phyloP scores from a whole-genome alignment of 2,113 vertebrate genomes.

The Trinectes maculatus region DNA sequence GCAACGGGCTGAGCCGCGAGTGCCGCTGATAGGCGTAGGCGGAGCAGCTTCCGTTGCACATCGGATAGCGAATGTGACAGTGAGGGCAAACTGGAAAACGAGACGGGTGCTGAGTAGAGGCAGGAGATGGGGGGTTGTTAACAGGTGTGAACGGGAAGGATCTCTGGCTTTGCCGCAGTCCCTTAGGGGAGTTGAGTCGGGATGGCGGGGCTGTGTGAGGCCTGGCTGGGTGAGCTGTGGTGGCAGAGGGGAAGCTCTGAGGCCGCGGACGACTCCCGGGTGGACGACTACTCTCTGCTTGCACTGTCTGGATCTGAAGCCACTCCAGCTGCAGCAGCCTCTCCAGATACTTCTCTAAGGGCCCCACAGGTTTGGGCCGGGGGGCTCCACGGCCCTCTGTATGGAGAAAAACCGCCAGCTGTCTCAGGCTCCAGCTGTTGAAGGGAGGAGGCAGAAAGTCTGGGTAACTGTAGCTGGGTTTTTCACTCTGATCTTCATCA shows the following conservation, averaged over 20 bases:
- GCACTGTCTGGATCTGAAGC: constrained; percentile 90
- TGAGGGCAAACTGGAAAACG: constrained; percentile 76
- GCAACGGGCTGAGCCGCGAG: constrained; percentile 80
- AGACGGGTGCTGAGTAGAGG: constrained; percentile 66
- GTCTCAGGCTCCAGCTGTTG: constrained; percentile 90
- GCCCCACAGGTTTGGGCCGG: constrained; percentile 80
- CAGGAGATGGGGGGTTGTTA: constrained; percentile 75
- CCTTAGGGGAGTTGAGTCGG: constrained; percentile 82
- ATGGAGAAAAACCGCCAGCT: constrained; percentile 84
- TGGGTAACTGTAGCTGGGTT: constrained; percentile 80
- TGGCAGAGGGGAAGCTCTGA: constrained; percentile 55
- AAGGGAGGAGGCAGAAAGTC: constrained; percentile 94
- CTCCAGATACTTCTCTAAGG: constrained; percentile 87
- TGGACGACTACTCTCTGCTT: constrained; percentile 82
- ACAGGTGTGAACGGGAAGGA: constrained; percentile 72
- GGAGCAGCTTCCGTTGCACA: constrained; percentile 83
- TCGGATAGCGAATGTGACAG: constrained; percentile 80
- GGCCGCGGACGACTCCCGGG: constrained; percentile 65
- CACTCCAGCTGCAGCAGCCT: constrained; percentile 91
- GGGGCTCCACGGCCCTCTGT: constrained; percentile 81
- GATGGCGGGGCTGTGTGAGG: constrained; percentile 83
- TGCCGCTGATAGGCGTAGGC: constrained; percentile 82
- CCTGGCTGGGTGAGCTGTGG: constrained; percentile 66
- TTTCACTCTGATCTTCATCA: constrained; percentile 66
- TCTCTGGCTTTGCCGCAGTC: constrained; percentile 74